Percentiles rank a stretch among this genome's conserved stretches.
Conservation (phyloP, 2,113 vertebrate species). For the Trematomus loennbergii region DNA sequence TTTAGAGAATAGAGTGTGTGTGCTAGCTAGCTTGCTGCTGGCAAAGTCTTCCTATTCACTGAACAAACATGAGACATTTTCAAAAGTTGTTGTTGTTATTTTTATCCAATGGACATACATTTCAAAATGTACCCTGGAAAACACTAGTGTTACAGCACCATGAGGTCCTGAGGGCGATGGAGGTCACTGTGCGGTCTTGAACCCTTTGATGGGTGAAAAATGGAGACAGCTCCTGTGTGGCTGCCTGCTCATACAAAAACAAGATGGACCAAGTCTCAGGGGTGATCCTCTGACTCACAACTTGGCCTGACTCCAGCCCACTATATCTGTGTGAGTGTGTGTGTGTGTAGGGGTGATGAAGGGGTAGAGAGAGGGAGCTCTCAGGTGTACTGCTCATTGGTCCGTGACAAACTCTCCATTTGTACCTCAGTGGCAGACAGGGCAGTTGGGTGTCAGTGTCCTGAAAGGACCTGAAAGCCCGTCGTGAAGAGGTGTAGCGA, state of each 20-base stretch:
- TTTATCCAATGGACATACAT: background rate
- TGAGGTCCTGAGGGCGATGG: background rate
- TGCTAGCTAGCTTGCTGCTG: too few relatives aligned
- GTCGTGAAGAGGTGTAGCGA: too few relatives aligned
- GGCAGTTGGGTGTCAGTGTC: background rate
- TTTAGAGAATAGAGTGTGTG: too few relatives aligned
- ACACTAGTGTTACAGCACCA: background rate
- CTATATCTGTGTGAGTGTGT: background rate
- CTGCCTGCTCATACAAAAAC: constrained; percentile 38
- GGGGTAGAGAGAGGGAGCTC: constrained; percentile 16
- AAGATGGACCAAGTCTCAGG: constrained; percentile 53
- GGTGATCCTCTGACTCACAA: constrained; percentile 53
- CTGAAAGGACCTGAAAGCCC: background rate
- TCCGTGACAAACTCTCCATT: constrained; percentile 59
- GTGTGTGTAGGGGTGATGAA: background rate
- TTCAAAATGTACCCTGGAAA: background rate
- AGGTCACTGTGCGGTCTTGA: constrained; percentile 21
- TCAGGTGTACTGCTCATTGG: constrained; percentile 51
- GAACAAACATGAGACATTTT: background rate
- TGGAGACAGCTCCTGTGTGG: constrained; percentile 43
- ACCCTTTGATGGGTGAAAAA: constrained; percentile 51
- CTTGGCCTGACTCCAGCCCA: constrained; percentile 19
- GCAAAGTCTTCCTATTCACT: too few relatives aligned
- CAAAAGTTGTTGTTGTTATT: background rate
- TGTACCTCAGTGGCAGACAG: constrained; percentile 40